Base-by-base conservation (phyloP, 1,140 invertebrate genomes). In the Magallana angulata region DNA sequence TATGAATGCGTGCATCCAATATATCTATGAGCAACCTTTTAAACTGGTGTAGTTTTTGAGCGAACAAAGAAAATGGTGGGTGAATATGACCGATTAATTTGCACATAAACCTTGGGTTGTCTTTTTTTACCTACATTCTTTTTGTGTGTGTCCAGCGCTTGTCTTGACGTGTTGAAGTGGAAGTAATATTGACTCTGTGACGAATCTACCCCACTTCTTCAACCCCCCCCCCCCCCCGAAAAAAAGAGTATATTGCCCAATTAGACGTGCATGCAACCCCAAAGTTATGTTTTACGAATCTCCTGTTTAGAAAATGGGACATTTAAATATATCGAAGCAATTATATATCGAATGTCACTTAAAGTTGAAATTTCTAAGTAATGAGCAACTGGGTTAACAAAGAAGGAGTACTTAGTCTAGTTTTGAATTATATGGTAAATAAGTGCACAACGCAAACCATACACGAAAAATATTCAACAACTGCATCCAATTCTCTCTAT, bases 31-130 rank as follows among this genome's bases (percentile, higher is more conserved):
- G 60, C 18, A 64, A n/a, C 11, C 60, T 16, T 64, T 30, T 76
- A 76, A 76, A 76, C 36, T 48, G 24, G 4, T 76, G 11, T 7
- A 76, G 68, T 1, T 18, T 76, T 76, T 64, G 68, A 76, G 36
- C 36, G 12, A 76, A 76, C 68, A 76, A 76, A 76, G 68, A 76
- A 76, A 76, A 36, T 76, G 24, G 68, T 76, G 24, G 68, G 11
- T 30, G 24, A 30, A 76, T 18, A 9, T 76, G 68, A 30, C 68
- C 68, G 68, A 76, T 76, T 30, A 76, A 76, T 76, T 76, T 76
- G 68, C 68, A 76, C 18, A 76, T 76, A 76, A 76, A 76, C 36
- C 68, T 30, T 76, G 24, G 24, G 36, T 64, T 76, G 24, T n/a
- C 7, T 30, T 76, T 76, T 24, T 76, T 30, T 30, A 18, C 36